phyloP scores from a whole-genome alignment of 2,797 vertebrate genomes.

The Xyrichtys novacula region DNA sequence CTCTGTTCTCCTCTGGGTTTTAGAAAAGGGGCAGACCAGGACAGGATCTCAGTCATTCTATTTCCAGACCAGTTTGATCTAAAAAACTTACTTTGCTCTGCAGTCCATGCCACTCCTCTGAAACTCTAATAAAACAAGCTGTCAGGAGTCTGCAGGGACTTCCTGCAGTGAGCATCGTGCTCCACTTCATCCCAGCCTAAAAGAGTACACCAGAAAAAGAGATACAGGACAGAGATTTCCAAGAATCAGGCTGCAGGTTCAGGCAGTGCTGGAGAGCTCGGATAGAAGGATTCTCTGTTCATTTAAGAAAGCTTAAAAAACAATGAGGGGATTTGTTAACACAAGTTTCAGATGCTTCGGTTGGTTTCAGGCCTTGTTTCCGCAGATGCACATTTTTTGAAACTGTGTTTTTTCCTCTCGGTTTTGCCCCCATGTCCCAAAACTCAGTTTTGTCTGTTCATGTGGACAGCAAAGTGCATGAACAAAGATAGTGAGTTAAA shows the following conservation, averaged over 20 bases:
- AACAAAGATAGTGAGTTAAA: no score
- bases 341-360: no score
- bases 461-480: no score
- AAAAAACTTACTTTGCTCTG: constrained; percentile 61
- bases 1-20: constrained; percentile 56
- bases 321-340: constrained; percentile 11
- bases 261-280: neutral
- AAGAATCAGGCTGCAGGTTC: constrained; percentile 8
- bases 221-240: constrained; percentile 30
- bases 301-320: constrained; percentile 11
- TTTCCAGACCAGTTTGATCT: constrained; percentile 69
- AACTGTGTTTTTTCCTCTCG: no score
- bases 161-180: constrained; percentile 44
- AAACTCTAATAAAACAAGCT: constrained; percentile 65
- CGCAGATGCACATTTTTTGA: no score
- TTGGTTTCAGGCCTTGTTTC: no score
- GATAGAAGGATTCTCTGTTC: constrained; percentile 7
- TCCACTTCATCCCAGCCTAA: constrained; percentile 64
- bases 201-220: constrained; percentile 46
- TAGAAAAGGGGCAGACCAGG: constrained; percentile 61
- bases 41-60: constrained; percentile 58
- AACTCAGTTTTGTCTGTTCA: no score
- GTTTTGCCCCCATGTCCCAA: no score
- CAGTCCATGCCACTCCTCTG: constrained; percentile 56
- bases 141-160: constrained; percentile 59